Percentiles rank a stretch among this genome's conserved stretches.
Conservation (phyloP, 2,888 invertebrate genomes). For the Sussaba pulchella region DNA sequence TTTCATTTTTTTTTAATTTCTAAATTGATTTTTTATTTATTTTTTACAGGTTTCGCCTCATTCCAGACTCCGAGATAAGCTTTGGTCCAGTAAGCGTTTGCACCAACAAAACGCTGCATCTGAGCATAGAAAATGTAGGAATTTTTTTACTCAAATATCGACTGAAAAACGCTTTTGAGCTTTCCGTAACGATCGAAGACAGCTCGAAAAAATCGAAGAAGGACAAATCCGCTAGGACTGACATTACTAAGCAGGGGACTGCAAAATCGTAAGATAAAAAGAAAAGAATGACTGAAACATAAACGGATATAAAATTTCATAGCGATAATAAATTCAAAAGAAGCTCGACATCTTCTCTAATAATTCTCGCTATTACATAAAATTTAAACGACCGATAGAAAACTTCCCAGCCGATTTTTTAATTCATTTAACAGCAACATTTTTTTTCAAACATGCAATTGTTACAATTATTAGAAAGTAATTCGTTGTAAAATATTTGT, state of each 20-base stretch:
- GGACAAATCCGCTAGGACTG: constrained; percentile 49
- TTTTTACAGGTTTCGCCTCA: constrained; percentile 86
- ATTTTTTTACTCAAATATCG: constrained; percentile 86
- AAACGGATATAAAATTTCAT: background rate
- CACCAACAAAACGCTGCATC: constrained; percentile 85
- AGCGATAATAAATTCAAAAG: too few species aligned
- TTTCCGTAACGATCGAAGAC: background rate
- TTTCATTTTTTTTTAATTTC: too few species aligned
- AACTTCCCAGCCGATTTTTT: too few species aligned
- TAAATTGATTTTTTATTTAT: too few species aligned
- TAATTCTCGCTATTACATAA: too few species aligned
- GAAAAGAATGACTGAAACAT: background rate
- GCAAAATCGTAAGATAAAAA: constrained; percentile 67
- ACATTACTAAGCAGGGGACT: constrained; percentile 60
- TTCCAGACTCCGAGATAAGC: constrained; percentile 86
- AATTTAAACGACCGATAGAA: too few species aligned
- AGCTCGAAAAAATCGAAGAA: constrained; percentile 62
- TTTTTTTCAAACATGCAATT: too few species aligned
- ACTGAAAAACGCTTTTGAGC: constrained; percentile 72
- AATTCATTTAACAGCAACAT: too few species aligned
- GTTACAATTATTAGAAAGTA: too few species aligned
- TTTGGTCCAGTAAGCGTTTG: constrained; percentile 87
- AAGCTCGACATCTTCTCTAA: too few species aligned
- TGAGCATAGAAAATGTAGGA: constrained; percentile 87
- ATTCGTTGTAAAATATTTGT: background rate